Evolutionary conservation across 2,888 invertebrate genomes (phyloP).

Genomic region (Suillia variegata): DNA sequence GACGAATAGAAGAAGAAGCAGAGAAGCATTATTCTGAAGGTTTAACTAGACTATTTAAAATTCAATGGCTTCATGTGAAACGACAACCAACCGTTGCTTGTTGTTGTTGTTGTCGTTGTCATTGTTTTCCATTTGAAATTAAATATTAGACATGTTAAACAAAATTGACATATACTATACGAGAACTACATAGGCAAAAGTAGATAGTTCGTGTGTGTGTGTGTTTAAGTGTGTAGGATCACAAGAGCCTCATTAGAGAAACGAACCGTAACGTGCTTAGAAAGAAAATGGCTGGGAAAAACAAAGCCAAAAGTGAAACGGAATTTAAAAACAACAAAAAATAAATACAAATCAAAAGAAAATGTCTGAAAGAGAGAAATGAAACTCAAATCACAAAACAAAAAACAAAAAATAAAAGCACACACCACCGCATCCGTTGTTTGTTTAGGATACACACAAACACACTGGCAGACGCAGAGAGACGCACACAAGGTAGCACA

Average conservation of each 20-base stretch:
- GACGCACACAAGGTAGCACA: not conserved
- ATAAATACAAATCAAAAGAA: conserved; percentile 39
- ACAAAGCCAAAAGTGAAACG: not conserved
- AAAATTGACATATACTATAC: too few relatives aligned
- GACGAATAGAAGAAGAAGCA: not conserved
- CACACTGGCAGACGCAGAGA: not conserved
- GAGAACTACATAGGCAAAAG: too few relatives aligned
- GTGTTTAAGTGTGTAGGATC: too few relatives aligned
- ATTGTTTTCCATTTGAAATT: not conserved
- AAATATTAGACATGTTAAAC: not conserved
- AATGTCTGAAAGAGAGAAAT: conserved; percentile 4
- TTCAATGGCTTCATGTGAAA: not conserved
- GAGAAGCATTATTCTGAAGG: not conserved
- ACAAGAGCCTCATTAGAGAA: not conserved
- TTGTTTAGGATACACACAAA: not conserved
- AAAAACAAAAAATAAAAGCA: conserved; percentile 19
- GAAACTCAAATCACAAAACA: conserved; percentile 7
- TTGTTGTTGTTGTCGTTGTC: too few relatives aligned
- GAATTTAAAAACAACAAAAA: conserved; percentile 22
- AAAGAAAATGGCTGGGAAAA: not conserved
- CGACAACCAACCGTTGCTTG: too few relatives aligned
- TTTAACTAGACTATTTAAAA: not conserved
- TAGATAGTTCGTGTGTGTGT: too few relatives aligned
- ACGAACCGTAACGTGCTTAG: not conserved
- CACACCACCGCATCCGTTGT: not conserved